These are phyloP conservation scores for Hylaeus volcanicus DNA, from an alignment of 1,140 invertebrate species.

Conservation along the genomic window DNA sequence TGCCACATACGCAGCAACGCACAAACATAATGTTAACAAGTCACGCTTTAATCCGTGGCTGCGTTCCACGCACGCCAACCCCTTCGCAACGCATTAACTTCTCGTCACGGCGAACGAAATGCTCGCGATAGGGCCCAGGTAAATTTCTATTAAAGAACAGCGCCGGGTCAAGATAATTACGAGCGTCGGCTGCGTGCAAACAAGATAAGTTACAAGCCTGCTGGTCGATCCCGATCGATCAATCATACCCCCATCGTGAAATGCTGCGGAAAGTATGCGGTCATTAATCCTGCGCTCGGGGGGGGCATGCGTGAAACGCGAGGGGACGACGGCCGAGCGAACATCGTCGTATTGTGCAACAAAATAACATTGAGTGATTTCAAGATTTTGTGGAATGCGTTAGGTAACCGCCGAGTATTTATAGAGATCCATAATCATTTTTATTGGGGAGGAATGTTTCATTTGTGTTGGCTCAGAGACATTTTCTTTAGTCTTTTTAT, in stretches of 20 bases:
- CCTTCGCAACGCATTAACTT: conserved; percentile 21
- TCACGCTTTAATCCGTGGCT: conserved; percentile 21
- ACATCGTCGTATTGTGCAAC: not conserved
- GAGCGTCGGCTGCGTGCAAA: conserved; percentile 27
- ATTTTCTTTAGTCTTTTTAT: too few relatives aligned
- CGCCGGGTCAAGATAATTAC: conserved; percentile 36
- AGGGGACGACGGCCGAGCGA: not conserved
- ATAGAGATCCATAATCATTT: too few relatives aligned
- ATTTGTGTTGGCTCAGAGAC: too few relatives aligned
- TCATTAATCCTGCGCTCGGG: not conserved
- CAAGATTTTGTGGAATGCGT: too few relatives aligned
- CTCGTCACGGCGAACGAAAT: conserved; percentile 11
- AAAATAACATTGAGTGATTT: not conserved
- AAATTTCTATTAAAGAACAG: conserved; percentile 41
- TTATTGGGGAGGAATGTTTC: too few relatives aligned
- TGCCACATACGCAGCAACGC: conserved; percentile 33
- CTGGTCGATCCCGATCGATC: conserved; percentile 43
- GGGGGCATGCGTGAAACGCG: not conserved
- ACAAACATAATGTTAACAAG: conserved; percentile 41
- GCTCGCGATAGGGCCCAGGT: not conserved
- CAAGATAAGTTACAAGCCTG: conserved; percentile 41
- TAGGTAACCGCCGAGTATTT: too few relatives aligned
- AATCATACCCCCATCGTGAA: conserved; percentile 35
- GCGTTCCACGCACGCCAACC: conserved; percentile 20
- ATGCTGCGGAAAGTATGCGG: not conserved